phyloP scores from a whole-genome alignment of 1,140 invertebrate genomes.

The Tetramorium parvispinum region DNA sequence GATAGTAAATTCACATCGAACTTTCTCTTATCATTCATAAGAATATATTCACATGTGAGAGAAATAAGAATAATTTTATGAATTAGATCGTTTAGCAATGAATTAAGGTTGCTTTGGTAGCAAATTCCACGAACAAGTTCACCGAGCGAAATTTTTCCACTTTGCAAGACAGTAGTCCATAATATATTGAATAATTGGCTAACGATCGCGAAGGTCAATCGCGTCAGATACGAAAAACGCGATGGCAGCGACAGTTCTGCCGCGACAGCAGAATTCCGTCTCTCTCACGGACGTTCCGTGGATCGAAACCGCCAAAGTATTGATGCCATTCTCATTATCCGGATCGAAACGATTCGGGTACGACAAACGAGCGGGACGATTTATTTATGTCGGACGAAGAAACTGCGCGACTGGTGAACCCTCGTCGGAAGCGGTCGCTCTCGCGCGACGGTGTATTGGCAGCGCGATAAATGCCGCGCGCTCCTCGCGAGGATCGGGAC shows the following conservation, averaged over 20 bases:
- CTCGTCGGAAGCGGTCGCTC: slow-evolving; percentile 19
- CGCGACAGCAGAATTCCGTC: background rate
- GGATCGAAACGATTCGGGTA: slow-evolving; percentile 6
- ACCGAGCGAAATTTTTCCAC: background rate
- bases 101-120: background rate
- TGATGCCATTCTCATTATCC: slow-evolving; percentile 30
- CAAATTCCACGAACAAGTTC: background rate
- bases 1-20: background rate
- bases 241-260: background rate
- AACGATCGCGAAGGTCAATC: background rate
- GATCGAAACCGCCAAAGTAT: slow-evolving; percentile 38
- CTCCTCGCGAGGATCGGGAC: slow-evolving; percentile 44
- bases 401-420: slow-evolving; percentile 12
- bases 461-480: slow-evolving; percentile 50
- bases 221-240: background rate
- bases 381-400: slow-evolving; percentile 40
- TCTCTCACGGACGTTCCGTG: background rate
- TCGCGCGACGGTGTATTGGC: slow-evolving; percentile 32
- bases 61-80: slow-evolving; percentile 14
- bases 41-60: background rate
- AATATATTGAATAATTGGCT: background rate
- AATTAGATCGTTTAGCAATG: background rate
- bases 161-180: background rate
- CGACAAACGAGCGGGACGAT: slow-evolving; percentile 16
- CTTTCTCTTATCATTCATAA: slow-evolving; percentile 45